These are phyloP conservation scores for Tychaedon coryphoeus DNA, from an alignment of 2,113 vertebrate species.

Conservation along the genomic window DNA sequence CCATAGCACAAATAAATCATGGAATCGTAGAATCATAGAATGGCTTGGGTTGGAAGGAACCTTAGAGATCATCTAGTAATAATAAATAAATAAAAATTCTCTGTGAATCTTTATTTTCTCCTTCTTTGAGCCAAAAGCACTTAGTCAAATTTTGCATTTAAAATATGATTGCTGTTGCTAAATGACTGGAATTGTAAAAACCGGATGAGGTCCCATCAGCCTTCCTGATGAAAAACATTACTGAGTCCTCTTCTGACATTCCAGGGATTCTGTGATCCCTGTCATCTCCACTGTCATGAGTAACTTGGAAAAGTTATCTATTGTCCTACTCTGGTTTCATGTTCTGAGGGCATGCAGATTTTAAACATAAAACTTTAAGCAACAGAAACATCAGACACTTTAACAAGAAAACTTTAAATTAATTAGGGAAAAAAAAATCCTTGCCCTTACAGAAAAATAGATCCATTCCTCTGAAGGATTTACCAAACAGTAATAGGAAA, in stretches of 20 bases:
- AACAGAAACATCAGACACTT: background rate
- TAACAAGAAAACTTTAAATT: background rate
- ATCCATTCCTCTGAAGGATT: background rate
- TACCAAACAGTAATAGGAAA: background rate
- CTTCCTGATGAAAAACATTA: background rate
- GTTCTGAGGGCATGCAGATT: background rate
- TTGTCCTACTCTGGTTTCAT: background rate
- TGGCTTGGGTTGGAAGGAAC: background rate
- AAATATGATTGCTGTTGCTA: background rate
- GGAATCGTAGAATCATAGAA: rapidly evolving
- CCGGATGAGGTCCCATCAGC: rapidly evolving
- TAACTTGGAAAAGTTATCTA: background rate
- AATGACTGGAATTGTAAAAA: background rate
- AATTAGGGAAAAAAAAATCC: background rate
- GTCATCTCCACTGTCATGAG: background rate
- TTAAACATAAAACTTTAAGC: background rate
- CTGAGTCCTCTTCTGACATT: background rate
- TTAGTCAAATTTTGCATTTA: background rate
- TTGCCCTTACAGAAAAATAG: background rate
- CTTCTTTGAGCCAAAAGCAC: background rate
- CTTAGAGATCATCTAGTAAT: background rate
- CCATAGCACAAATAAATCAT: background rate
- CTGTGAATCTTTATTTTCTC: background rate
- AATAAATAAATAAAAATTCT: background rate
- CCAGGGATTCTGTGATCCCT: background rate